Evolutionary conservation across 2,888 invertebrate species (phyloP).

Genomic region (Buathra laborator): DNA sequence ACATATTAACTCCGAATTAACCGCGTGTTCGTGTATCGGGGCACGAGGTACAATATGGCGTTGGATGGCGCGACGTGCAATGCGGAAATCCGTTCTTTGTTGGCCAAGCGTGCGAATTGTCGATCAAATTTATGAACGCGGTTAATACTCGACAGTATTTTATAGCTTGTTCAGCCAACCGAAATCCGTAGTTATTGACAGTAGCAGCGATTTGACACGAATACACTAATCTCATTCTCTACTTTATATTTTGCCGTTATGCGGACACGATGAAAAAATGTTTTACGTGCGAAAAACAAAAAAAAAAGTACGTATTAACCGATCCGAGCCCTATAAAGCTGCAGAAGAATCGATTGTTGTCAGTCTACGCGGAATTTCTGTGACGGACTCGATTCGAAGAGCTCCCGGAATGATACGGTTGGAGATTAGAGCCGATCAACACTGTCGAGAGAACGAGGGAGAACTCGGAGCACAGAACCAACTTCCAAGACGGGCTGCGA

Average conservation of each 20-base stretch:
- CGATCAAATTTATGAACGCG: constrained; percentile 4
- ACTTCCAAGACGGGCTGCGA: constrained; percentile 81
- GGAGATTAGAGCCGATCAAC: constrained; percentile 25
- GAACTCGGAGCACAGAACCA: constrained; percentile 78
- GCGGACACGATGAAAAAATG: constrained; percentile 6
- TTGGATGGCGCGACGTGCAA: constrained; percentile 22
- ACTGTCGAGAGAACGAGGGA: constrained; percentile 63
- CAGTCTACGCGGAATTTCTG: background rate
- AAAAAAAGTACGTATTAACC: constrained; percentile 1
- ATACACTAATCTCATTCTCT: background rate
- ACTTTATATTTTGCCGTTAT: background rate
- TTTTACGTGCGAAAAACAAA: background rate
- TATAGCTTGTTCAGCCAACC: background rate
- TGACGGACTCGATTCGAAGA: background rate
- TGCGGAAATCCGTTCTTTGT: constrained; percentile 25
- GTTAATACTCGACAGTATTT: background rate
- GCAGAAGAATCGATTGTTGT: constrained; percentile 1
- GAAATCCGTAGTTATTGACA: background rate
- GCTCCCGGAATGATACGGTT: background rate
- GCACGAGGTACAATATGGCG: constrained; percentile 49
- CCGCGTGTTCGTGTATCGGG: constrained; percentile 5
- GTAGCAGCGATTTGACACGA: background rate
- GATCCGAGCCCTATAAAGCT: background rate
- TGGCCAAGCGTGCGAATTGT: background rate
- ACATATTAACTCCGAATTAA: constrained; percentile 1